These are phyloP conservation scores for Drosophila aff. DNA, from an alignment of 1,140 invertebrate genomes.

Conservation along the genomic window DNA sequence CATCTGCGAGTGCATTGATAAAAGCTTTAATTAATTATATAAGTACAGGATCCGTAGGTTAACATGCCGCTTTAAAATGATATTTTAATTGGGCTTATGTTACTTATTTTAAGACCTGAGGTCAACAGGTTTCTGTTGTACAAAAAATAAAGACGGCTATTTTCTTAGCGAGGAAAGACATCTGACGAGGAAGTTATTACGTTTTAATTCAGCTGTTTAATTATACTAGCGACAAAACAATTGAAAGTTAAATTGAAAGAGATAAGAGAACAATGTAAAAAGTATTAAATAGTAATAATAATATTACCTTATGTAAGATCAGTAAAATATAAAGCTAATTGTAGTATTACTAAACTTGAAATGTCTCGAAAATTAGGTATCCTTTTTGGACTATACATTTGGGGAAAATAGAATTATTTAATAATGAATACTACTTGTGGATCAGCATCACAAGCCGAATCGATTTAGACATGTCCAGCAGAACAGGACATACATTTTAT, in stretches of 20 bases:
- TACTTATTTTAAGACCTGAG: conserved; percentile 28
- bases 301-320: too few species aligned
- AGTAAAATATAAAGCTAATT: not conserved
- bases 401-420: too few species aligned
- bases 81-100: conserved; percentile 42
- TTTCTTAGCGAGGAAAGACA: not conserved
- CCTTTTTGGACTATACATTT: not conserved
- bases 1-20: conserved; percentile 7
- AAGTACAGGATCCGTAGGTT: conserved; percentile 32
- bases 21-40: conserved; percentile 34
- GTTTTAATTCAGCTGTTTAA: not conserved
- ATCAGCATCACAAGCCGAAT: too few species aligned
- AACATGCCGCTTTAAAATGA: conserved; percentile 21
- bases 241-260: not conserved
- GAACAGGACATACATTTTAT: too few species aligned
- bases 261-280: too few species aligned
- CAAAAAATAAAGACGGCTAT: conserved; percentile 7
- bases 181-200: conserved; percentile 6
- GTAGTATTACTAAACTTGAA: not conserved
- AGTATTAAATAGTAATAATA: not conserved
- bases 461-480: not conserved
- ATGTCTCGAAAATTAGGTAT: not conserved
- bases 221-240: not conserved
- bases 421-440: too few species aligned
- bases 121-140: conserved; percentile 28